phyloP scores from a whole-genome alignment of 2,113 vertebrate genomes.

The Mustelus asterias region DNA sequence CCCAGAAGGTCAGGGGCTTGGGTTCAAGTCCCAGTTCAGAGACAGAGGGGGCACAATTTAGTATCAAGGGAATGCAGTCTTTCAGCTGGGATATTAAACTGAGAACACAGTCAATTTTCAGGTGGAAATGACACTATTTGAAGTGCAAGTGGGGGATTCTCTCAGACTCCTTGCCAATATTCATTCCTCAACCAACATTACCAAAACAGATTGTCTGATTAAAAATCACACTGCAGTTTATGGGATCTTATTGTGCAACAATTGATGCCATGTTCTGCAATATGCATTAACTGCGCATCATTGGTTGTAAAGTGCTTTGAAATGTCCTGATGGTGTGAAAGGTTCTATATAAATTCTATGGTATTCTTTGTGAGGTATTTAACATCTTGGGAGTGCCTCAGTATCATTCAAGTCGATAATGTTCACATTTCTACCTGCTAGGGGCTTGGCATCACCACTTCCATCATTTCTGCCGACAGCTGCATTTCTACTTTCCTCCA shows the following conservation, averaged over 20 bases:
- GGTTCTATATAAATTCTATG: neutral
- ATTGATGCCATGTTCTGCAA: neutral
- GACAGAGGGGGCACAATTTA: neutral
- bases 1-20: neutral
- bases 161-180: neutral
- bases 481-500: conserved; percentile 68
- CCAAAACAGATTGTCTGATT: neutral
- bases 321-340: neutral
- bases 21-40: neutral
- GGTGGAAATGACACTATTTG: neutral
- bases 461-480: conserved; percentile 55
- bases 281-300: neutral
- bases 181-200: neutral
- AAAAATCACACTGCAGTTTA: neutral
- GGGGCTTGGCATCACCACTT: conserved; percentile 56
- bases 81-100: neutral
- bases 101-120: neutral
- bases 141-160: neutral
- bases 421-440: conserved; percentile 56
- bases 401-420: neutral
- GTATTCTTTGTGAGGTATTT: neutral
- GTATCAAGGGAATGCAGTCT: neutral
- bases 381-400: neutral
- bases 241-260: neutral
- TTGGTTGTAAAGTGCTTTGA: neutral